Evolutionary conservation across 2,888 invertebrate species (phyloP).

Genomic region (Pyrocoelia pectoralis): DNA sequence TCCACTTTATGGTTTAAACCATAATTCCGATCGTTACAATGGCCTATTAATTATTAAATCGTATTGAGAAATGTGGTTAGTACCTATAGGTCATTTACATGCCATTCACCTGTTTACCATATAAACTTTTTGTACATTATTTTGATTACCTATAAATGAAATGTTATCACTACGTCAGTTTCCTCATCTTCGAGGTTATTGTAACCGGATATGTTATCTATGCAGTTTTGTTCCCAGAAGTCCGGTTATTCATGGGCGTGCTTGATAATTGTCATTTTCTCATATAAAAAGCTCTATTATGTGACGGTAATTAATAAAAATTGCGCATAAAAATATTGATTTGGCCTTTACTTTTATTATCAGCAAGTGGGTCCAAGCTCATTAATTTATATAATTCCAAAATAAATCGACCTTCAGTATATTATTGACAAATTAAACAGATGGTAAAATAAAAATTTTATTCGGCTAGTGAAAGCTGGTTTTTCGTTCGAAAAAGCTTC

Average conservation of each 20-base stretch:
- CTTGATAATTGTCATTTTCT: constrained; percentile 33
- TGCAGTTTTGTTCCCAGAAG: constrained; percentile 56
- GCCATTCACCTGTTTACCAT: too few species aligned
- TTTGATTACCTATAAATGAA: neutral
- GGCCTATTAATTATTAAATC: too few species aligned
- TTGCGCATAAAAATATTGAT: neutral
- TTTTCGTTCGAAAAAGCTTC: too few species aligned
- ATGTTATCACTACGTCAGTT: constrained; percentile 18
- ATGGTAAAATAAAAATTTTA: constrained; percentile 1
- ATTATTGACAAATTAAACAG: neutral
- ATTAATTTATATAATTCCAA: neutral
- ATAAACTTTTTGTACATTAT: too few species aligned
- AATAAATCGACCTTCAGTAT: constrained; percentile 5
- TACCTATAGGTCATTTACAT: too few species aligned
- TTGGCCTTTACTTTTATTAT: neutral
- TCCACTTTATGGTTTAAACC: too few species aligned
- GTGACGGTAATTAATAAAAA: too few species aligned
- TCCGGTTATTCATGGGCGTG: constrained; percentile 49
- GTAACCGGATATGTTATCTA: constrained; percentile 57
- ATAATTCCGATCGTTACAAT: too few species aligned
- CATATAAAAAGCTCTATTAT: neutral
- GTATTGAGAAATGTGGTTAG: too few species aligned
- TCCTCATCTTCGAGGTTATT: constrained; percentile 55
- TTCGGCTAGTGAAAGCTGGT: neutral
- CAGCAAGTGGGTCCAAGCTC: neutral